Base-by-base conservation (phyloP, 2,113 vertebrate species). In the Archilochus colubris region DNA sequence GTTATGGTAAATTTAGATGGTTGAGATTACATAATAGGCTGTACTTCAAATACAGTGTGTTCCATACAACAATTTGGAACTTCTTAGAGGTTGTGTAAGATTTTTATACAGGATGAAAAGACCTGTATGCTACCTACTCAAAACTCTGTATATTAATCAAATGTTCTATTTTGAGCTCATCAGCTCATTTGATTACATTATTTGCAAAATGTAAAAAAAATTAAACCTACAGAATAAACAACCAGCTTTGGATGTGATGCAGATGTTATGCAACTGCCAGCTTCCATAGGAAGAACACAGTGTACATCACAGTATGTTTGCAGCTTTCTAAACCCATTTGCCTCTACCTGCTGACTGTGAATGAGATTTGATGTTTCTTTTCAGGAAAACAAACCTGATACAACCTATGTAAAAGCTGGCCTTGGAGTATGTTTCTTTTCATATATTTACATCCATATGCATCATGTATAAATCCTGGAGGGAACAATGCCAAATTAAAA, bases 241-340 rank as follows among this genome's bases (percentile, higher is more conserved):
- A 28, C 8, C 57, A 89, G 62, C 66, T 91, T 51, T 74, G 55
- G 36, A 18, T 33, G 59, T 64, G 58, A 36, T 89, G 46, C 59
- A 70, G 92, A 93, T 89, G 85, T 93, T 85, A 14, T 2, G 55
- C 58, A 80, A 93, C 72, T 77, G 85, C 54, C 72, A 76, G 62
- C 74, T 82, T 66, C 66, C 46, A n/a, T 50, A 58, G 92, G 27
- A 73, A 51, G 90, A 66, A 82, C 63, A 24, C 0, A 24, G 22
- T 22, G 77, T 78, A 30, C 69, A 44, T 83, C 72, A 38, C 68
- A 55, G 4, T 3, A 27, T 55, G 20, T 55, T 53, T 63, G 40
- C 24, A 8, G 40, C 40, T n/a, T 85, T 63, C 62, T 82, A 54
- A 85, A 64, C 23, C 30, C 24, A 23, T 80, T 70, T 86, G 18